Percentiles rank a stretch among this genome's conserved stretches.
These are phyloP conservation scores for Phthorimaea operculella DNA, from an alignment of 1,140 invertebrate genomes.

Conservation along the genomic window DNA sequence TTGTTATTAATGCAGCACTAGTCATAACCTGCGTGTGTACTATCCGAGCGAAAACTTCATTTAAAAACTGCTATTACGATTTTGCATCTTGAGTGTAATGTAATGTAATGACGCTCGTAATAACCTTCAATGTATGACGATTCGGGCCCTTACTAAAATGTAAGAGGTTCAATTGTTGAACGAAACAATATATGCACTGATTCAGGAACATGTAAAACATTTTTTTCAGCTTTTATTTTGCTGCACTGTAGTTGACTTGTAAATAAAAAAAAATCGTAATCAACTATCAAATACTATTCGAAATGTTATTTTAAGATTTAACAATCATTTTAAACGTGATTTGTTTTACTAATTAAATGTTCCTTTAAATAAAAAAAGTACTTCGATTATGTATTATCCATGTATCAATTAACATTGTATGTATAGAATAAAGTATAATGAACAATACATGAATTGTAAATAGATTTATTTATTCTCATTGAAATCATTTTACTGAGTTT, in stretches of 20 bases:
- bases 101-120: neutral
- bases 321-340: neutral
- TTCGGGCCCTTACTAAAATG: too few species aligned
- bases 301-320: neutral
- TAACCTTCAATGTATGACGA: neutral
- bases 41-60: neutral
- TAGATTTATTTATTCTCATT: conserved; percentile 54
- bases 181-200: too few species aligned
- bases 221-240: too few species aligned
- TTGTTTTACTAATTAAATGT: conserved; percentile 8
- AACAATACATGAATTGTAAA: conserved; percentile 29
- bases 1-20: neutral
- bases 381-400: too few species aligned
- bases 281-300: neutral
- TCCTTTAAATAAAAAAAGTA: conserved; percentile 3
- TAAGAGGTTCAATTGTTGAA: too few species aligned
- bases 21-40: neutral
- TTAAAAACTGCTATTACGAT: too few species aligned
- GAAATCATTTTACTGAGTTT: conserved; percentile 30
- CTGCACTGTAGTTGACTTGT: too few species aligned
- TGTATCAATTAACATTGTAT: neutral
- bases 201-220: too few species aligned
- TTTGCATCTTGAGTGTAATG: neutral
- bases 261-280: too few species aligned
- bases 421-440: too few species aligned